These are phyloP conservation scores for Martes martes DNA, from an alignment of 2,113 vertebrate species.

Conservation along the genomic window DNA sequence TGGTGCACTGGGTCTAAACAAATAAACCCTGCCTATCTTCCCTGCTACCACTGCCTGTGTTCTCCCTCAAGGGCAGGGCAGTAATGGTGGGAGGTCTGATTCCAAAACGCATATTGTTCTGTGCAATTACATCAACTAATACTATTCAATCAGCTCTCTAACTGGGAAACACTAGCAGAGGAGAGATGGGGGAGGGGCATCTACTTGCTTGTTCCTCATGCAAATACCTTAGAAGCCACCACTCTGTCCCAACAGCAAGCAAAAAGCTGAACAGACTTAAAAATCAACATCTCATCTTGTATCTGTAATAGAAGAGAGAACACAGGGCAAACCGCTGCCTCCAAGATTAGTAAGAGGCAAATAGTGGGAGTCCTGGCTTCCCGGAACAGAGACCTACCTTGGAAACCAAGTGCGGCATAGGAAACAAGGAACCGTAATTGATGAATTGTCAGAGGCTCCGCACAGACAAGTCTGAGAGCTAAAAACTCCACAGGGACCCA, in stretches of 20 bases:
- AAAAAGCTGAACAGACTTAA: background rate
- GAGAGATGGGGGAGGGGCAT: background rate
- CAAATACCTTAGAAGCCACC: background rate
- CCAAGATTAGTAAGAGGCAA: background rate
- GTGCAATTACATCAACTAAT: background rate
- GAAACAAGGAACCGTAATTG: background rate
- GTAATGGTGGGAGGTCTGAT: background rate
- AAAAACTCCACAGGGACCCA: background rate
- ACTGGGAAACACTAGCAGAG: background rate
- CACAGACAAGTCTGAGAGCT: background rate
- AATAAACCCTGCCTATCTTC: background rate
- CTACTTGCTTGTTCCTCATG: background rate
- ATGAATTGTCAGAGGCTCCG: background rate
- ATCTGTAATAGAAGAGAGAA: background rate
- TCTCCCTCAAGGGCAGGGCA: background rate
- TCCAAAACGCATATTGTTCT: background rate
- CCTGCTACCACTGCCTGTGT: background rate
- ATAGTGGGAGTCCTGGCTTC: background rate
- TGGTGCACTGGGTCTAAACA: background rate
- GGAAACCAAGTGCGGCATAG: background rate
- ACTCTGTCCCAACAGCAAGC: background rate
- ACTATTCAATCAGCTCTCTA: background rate
- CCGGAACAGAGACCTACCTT: background rate
- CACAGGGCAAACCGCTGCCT: background rate
- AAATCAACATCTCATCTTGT: background rate